Evolutionary conservation across 2,797 vertebrate genomes (phyloP).

Genomic region (Pygocentrus nattereri): DNA sequence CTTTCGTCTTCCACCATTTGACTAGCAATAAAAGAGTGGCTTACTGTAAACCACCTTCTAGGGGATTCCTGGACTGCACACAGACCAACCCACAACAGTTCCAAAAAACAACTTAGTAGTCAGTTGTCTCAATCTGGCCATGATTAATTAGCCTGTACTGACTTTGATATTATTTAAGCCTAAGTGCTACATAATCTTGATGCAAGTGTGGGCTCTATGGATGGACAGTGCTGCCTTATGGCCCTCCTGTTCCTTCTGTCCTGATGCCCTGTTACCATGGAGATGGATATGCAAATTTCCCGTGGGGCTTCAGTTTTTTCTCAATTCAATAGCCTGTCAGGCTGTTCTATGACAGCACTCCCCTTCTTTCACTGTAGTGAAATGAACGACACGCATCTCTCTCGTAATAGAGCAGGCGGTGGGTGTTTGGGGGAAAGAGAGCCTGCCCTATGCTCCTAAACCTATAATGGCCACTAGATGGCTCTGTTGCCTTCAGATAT

Average conservation of each 20-base stretch:
- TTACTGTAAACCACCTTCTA: not conserved
- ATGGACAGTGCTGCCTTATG: conserved; percentile 19
- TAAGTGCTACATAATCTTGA: not conserved
- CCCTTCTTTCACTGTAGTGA: not conserved
- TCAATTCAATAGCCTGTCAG: conserved; percentile 17
- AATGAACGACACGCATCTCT: conserved; percentile 35
- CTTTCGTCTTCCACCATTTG: not conserved
- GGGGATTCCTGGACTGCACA: not conserved
- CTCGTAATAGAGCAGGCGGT: conserved; percentile 6
- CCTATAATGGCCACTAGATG: conserved; percentile 36
- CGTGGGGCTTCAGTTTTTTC: conserved; percentile 14
- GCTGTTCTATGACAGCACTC: conserved; percentile 25
- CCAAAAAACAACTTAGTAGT: not conserved
- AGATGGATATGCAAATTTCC: conserved; percentile 49
- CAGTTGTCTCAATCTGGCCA: not conserved
- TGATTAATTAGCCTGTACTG: conserved; percentile 1
- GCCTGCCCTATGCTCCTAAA: not conserved
- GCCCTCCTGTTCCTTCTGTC: conserved; percentile 41
- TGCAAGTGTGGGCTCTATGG: not conserved
- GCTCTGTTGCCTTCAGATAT: conserved; percentile 34
- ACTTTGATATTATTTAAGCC: not conserved
- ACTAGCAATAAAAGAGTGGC: conserved; percentile 7
- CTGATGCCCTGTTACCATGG: conserved; percentile 57
- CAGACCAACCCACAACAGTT: not conserved
- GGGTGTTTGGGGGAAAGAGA: not conserved